Evolutionary conservation across 2,888 invertebrate species (phyloP).

Genomic region (Hypselothyrea guttata): DNA sequence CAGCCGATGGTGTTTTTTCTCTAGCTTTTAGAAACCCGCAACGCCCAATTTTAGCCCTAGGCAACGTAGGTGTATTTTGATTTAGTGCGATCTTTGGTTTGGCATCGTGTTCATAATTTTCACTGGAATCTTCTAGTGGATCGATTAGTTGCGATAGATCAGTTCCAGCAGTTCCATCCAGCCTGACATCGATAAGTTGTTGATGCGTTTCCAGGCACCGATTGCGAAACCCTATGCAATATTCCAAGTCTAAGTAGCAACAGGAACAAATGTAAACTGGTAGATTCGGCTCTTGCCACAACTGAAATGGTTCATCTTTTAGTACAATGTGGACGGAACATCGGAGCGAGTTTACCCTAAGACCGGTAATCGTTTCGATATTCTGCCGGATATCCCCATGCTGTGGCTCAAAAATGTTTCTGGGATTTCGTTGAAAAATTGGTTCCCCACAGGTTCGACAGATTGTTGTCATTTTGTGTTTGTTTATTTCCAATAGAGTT

Average conservation of each 20-base stretch:
- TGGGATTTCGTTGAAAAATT: constrained; percentile 47
- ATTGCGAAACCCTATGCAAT: constrained; percentile 48
- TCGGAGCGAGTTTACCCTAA: constrained; percentile 29
- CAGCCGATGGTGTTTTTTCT: background rate
- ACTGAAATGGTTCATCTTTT: constrained; percentile 17
- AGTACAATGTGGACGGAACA: background rate
- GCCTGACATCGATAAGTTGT: constrained; percentile 1
- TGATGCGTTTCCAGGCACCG: constrained; percentile 50
- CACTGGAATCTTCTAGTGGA: no score
- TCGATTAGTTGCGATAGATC: no score
- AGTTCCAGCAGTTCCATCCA: no score
- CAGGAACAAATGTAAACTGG: constrained; percentile 57
- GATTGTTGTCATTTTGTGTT: background rate
- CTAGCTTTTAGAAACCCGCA: constrained; percentile 6
- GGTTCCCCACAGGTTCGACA: constrained; percentile 56
- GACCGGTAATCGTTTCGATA: constrained; percentile 44
- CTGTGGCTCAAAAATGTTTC: constrained; percentile 42
- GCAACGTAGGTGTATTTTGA: background rate
- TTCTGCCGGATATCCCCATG: constrained; percentile 35
- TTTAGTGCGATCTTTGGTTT: background rate
- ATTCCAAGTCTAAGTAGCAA: constrained; percentile 53
- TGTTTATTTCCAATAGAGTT: no score
- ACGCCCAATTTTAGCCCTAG: constrained; percentile 23
- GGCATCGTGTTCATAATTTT: background rate
- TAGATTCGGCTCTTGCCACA: constrained; percentile 18